Base-by-base conservation (phyloP, 2,888 invertebrate genomes). In the Drosophila glabriapex region DNA sequence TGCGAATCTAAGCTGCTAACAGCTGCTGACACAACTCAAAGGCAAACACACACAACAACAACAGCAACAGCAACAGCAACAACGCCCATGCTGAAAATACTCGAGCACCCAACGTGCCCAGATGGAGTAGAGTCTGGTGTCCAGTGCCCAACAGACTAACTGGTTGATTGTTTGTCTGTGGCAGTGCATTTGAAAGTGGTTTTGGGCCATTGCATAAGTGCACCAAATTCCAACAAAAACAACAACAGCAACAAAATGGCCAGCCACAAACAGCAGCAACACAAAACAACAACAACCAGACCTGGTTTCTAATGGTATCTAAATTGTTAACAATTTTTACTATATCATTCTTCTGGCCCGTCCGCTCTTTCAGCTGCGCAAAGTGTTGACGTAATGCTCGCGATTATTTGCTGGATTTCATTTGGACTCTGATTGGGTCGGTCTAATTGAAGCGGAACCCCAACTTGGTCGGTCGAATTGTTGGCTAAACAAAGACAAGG, bases 171-270 rank as follows among this genome's bases (percentile, higher is more conserved):
- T 41, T 59, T 69, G 78, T 72, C 28, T 69, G 37, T 54, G 58
- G 71, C 67, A 74, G 76, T 89, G 89, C 78, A 87, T 87, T 89
- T 91, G 89, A 91, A 89, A 89, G 91, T 91, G 85, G 85, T 91
- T 89, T 84, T 77, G 89, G 91, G 87, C 84, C 81, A 78, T 91
- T 91, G 81, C 87, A 91, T 84, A 89, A 89, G 78, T 85, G 85
- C 81, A 82, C 80, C 82, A 76, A 89, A 89, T 91, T 76, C 82
- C 89, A 77, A 67, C 67, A 46, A 46, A 16, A 25, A 22, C 78
- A 46, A 46, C 46, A 25, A 22, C 78, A 67, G 22, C 63, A 74
- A 64, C 78, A 67, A 43, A 41, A 56, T 41, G 43, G 39, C 22
- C 59, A 78, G 56, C 73, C 61, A 79, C 74, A 46, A 46, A 25